Evolutionary conservation across 2,797 vertebrate species (phyloP).

Genomic region (Syngnathus rostellatus): DNA sequence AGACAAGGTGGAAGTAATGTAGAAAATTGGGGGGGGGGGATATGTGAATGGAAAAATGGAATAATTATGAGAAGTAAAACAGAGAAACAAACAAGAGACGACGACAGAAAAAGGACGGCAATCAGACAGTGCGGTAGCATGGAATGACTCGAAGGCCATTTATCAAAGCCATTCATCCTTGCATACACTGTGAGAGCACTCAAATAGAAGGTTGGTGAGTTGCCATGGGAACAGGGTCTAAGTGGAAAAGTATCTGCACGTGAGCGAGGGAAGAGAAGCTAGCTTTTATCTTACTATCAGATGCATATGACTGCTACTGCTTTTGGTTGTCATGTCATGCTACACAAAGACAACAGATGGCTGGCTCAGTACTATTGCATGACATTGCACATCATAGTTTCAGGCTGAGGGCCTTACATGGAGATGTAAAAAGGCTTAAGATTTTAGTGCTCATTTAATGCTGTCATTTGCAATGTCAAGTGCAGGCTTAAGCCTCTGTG

Average conservation of each 20-base stretch:
- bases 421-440: constrained; percentile 21
- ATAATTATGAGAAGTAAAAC: constrained; percentile 5
- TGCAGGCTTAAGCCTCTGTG: constrained; percentile 18
- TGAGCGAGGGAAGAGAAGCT: constrained; percentile 17
- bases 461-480: constrained; percentile 13
- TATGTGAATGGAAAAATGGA: neutral
- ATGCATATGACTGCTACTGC: constrained; percentile 5
- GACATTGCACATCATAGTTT: constrained; percentile 23
- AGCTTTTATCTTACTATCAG: constrained; percentile 1
- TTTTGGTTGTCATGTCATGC: constrained; percentile 24
- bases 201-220: constrained; percentile 43
- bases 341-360: constrained; percentile 28
- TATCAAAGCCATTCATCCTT: constrained; percentile 45
- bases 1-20: constrained; percentile 2
- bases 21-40: neutral
- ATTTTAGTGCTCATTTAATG: constrained; percentile 20
- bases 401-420: constrained; percentile 19
- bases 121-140: constrained; percentile 45
- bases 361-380: constrained; percentile 23
- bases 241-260: constrained; percentile 21
- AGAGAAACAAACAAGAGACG: constrained; percentile 14
- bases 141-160: constrained; percentile 40
- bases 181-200: constrained; percentile 35
- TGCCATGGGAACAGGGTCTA: constrained; percentile 55
- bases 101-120: constrained; percentile 25